phyloP scores from a whole-genome alignment of 2,888 invertebrate species.

The Microctonus brassicae region DNA sequence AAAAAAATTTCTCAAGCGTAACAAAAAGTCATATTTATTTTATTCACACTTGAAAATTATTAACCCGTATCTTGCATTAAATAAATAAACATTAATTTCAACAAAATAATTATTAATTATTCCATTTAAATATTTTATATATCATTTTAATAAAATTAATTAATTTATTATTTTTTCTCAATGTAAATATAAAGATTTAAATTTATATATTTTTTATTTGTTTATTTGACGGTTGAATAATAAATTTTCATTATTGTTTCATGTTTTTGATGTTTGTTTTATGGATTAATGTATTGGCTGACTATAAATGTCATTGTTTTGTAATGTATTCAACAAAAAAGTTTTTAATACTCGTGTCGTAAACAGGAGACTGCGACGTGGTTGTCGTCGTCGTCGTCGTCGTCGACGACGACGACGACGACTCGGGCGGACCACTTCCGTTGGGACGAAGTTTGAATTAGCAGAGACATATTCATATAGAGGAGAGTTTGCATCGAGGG shows the following conservation, averaged over 20 bases:
- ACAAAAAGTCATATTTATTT: background rate
- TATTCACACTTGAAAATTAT: background rate
- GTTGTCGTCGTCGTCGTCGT: no score
- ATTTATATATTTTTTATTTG: no score
- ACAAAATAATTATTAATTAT: no score
- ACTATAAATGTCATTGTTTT: background rate
- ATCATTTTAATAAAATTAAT: no score
- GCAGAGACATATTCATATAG: conserved; percentile 70
- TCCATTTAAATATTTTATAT: no score
- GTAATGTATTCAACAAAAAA: conserved; percentile 45
- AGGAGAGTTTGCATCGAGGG: conserved; percentile 70
- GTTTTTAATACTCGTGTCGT: conserved; percentile 66
- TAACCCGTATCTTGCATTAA: no score
- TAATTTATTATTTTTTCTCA: no score
- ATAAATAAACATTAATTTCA: no score
- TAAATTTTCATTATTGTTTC: background rate
- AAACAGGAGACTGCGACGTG: conserved; percentile 12
- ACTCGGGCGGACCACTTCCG: conserved; percentile 55
- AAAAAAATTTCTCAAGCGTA: conserved; percentile 32
- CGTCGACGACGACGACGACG: background rate
- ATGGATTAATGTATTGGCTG: background rate
- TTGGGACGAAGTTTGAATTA: conserved; percentile 70
- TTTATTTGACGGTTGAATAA: background rate
- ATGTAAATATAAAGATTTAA: no score
- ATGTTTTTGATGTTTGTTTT: background rate